Conservation (phyloP, 53 echinoderm and acorn worm species). For the Zoroaster sp. region DNA sequence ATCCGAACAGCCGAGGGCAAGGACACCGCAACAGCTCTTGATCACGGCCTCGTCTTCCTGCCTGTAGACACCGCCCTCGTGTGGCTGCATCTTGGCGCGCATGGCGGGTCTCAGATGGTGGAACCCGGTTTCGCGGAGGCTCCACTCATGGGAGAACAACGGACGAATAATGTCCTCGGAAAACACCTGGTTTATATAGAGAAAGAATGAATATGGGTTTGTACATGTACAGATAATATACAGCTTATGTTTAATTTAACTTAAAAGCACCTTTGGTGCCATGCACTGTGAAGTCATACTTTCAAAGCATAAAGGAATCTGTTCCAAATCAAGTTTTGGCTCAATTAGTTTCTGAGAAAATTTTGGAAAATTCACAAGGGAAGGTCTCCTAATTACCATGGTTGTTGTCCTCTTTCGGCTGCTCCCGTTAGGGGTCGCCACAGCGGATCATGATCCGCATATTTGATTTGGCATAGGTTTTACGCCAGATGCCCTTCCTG, state of each 20-base stretch:
- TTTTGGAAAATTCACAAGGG: not conserved
- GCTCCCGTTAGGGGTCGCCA: too few species aligned
- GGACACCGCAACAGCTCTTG: conserved; percentile 64
- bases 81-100: conserved; percentile 40
- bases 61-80: conserved; percentile 6
- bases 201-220: too few species aligned
- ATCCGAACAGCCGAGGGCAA: conserved; percentile 74
- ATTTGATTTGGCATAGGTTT: too few species aligned
- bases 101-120: conserved; percentile 70
- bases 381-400: not conserved
- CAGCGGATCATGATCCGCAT: too few species aligned
- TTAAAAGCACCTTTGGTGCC: not conserved
- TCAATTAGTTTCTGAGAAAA: not conserved
- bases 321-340: not conserved
- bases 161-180: conserved; percentile 62
- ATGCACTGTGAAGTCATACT: not conserved
- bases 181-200: conserved; percentile 70
- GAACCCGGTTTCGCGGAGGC: conserved; percentile 67
- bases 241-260: too few species aligned
- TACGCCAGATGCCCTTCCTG: too few species aligned
- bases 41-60: conserved; percentile 39
- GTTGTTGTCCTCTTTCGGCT: too few species aligned
- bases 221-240: too few species aligned
- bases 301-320: not conserved
- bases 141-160: conserved; percentile 82